Conservation (phyloP, 2,797 vertebrate species). For the Phoeniculus purpureus region DNA sequence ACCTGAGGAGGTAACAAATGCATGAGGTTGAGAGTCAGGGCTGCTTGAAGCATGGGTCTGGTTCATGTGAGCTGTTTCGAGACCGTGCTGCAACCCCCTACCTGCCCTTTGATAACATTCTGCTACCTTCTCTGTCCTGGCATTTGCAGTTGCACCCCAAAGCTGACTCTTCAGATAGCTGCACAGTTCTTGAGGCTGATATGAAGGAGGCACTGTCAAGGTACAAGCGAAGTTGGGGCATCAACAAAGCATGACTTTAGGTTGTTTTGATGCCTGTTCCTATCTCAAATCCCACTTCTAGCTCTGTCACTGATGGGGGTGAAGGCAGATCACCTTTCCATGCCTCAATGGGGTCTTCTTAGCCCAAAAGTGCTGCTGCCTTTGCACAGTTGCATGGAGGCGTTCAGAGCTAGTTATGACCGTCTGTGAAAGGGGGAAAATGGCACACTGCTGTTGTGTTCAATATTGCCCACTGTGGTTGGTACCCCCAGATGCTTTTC, state of each 20-base stretch:
- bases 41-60: not conserved
- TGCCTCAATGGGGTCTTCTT: not conserved
- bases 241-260: not conserved
- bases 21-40: not conserved
- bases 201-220: not conserved
- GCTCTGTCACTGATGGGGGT: not conserved
- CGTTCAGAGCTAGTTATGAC: not conserved
- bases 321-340: not conserved
- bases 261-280: not conserved
- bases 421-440: not conserved
- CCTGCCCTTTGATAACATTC: not conserved
- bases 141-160: not conserved
- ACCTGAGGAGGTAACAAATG: not conserved
- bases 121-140: not conserved
- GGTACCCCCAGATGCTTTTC: not conserved
- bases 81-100: not conserved
- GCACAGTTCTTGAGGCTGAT: not conserved
- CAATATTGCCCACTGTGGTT: rapidly evolving
- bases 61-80: not conserved
- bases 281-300: not conserved
- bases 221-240: rapidly evolving
- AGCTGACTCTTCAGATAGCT: not conserved
- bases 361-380: not conserved
- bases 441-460: not conserved
- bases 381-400: not conserved